Conservation (phyloP, 2,113 vertebrate species). For the Poeciliopsis prolifica region DNA sequence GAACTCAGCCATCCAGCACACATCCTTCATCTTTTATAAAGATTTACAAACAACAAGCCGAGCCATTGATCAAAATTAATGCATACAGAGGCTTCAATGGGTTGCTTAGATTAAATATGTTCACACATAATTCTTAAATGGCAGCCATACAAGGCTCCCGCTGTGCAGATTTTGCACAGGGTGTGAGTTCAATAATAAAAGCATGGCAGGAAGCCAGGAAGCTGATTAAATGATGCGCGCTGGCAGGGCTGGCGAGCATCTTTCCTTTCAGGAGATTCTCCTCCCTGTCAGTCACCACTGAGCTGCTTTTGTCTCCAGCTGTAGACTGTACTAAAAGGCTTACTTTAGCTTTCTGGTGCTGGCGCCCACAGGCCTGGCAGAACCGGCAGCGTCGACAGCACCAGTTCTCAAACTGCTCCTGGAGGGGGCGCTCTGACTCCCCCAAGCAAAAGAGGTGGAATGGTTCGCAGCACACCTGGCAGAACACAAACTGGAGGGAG, state of each 20-base stretch:
- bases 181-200: slow-evolving; percentile 53
- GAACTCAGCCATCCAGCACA: not conserved
- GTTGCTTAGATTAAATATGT: slow-evolving; percentile 21
- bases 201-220: slow-evolving; percentile 51
- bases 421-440: slow-evolving; percentile 93
- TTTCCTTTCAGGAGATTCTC: slow-evolving; percentile 45
- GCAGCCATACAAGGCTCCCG: slow-evolving; percentile 38
- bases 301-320: slow-evolving; percentile 39
- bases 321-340: slow-evolving; percentile 47
- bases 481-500: slow-evolving; percentile 91
- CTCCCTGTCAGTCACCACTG: slow-evolving; percentile 41
- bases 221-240: slow-evolving; percentile 52
- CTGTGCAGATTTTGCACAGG: slow-evolving; percentile 34
- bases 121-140: slow-evolving; percentile 31
- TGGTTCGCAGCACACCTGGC: slow-evolving; percentile 98
- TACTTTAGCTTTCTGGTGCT: slow-evolving; percentile 97
- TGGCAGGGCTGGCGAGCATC: slow-evolving; percentile 32
- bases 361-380: slow-evolving; percentile 95
- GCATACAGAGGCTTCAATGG: not conserved
- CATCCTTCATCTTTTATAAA: not conserved
- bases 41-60: slow-evolving; percentile 9
- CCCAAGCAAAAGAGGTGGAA: slow-evolving; percentile 99
- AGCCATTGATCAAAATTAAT: slow-evolving; percentile 2
- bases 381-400: slow-evolving; percentile 97
- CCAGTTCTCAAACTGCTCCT: slow-evolving; percentile 99